phyloP scores from a whole-genome alignment of 2,797 vertebrate species.

The Enteromius radiatus region DNA sequence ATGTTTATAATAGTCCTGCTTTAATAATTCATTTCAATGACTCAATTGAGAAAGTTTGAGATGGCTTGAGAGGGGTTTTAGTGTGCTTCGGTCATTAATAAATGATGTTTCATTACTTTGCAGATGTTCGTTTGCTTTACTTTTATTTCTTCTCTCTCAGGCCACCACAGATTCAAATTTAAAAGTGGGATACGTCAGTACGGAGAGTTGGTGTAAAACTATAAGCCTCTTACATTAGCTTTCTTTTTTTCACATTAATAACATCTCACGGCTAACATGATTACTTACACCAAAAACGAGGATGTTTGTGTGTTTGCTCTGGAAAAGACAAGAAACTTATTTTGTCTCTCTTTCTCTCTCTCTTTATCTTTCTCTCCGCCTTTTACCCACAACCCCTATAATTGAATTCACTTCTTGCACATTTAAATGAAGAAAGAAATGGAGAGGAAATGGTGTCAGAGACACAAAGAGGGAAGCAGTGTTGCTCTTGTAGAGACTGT shows the following conservation, averaged over 20 bases:
- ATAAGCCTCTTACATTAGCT: conserved; percentile 30
- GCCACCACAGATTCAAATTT: neutral
- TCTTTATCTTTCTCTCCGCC: neutral
- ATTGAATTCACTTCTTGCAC: conserved; percentile 79
- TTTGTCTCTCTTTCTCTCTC: conserved; percentile 27
- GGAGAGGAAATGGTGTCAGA: conserved; percentile 81
- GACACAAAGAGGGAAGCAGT: conserved; percentile 73
- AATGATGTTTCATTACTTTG: conserved; percentile 16
- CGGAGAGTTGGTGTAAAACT: conserved; percentile 4
- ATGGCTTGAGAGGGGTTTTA: conserved; percentile 10
- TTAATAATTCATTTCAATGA: conserved; percentile 22
- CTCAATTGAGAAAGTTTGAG: conserved; percentile 3
- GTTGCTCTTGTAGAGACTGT: conserved; percentile 82
- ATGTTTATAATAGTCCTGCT: neutral
- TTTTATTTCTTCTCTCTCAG: conserved; percentile 15
- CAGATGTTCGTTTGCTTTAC: neutral
- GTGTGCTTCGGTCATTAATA: conserved; percentile 25
- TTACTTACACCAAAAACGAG: conserved; percentile 10
- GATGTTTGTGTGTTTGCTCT: conserved; percentile 56
- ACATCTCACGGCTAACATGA: conserved; percentile 19
- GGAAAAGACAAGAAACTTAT: conserved; percentile 49
- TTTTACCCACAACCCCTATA: conserved; percentile 48
- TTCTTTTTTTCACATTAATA: neutral
- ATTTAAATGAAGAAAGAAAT: conserved; percentile 83
- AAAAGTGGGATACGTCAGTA: neutral